phyloP scores from a whole-genome alignment of 2,888 invertebrate genomes.

The Myopa testacea region DNA sequence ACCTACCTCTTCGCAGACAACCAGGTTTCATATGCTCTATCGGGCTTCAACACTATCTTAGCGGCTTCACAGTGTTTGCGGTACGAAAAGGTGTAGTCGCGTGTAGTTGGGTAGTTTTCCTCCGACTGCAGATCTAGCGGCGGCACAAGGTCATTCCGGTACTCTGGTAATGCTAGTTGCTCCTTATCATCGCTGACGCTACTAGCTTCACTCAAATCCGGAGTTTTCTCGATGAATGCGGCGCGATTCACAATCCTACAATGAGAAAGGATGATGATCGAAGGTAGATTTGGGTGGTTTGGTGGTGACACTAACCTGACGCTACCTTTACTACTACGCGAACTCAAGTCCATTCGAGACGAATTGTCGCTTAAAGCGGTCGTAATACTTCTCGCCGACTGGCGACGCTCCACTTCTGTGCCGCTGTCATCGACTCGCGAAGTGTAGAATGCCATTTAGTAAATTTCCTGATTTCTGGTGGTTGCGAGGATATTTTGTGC shows the following conservation, averaged over 20 bases:
- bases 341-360: constrained; percentile 44
- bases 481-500: constrained; percentile 2
- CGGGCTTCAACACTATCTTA: constrained; percentile 53
- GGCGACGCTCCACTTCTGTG: constrained; percentile 50
- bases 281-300: no score
- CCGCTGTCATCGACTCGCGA: constrained; percentile 52
- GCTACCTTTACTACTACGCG: constrained; percentile 46
- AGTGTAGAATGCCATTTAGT: constrained; percentile 55
- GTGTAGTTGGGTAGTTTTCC: constrained; percentile 55
- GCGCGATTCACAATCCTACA: constrained; percentile 54
- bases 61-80: constrained; percentile 52
- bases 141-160: constrained; percentile 54
- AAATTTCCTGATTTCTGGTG: background rate
- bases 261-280: background rate
- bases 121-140: constrained; percentile 55
- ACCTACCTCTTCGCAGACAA: constrained; percentile 58
- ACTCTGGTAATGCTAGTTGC: constrained; percentile 41
- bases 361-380: constrained; percentile 37
- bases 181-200: constrained; percentile 42
- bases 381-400: constrained; percentile 45
- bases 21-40: constrained; percentile 62
- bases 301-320: constrained; percentile 42
- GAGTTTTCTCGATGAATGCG: constrained; percentile 50
- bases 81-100: constrained; percentile 50
- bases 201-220: constrained; percentile 38